Percentiles rank a stretch among this genome's conserved stretches.
Conservation (phyloP, 2,113 vertebrate genomes). For the Hippocampus abdominalis region DNA sequence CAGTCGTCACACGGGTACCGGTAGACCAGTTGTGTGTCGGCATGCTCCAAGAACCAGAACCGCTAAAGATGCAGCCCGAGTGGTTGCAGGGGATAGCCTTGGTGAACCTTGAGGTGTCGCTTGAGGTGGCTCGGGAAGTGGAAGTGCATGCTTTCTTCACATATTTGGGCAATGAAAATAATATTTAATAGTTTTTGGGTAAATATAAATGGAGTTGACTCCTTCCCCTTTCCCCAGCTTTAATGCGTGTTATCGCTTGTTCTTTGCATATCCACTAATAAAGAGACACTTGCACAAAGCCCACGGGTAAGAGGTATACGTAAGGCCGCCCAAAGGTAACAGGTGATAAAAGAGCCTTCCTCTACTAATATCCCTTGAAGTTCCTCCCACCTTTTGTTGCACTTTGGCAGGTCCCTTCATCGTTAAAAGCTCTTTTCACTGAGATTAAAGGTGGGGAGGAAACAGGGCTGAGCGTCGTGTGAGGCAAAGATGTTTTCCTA, state of each 20-base stretch:
- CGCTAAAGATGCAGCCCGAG: slow-evolving; percentile 77
- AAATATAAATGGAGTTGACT: not conserved
- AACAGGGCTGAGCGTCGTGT: slow-evolving; percentile 66
- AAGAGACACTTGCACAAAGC: slow-evolving; percentile 27
- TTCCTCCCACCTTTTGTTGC: slow-evolving; percentile 74
- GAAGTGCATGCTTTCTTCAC: too few species aligned
- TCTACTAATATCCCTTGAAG: slow-evolving; percentile 58
- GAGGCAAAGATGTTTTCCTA: slow-evolving; percentile 77
- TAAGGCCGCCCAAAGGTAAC: slow-evolving; percentile 57
- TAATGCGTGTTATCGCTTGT: slow-evolving; percentile 36
- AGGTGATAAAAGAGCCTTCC: slow-evolving; percentile 74
- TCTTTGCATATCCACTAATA: slow-evolving; percentile 31
- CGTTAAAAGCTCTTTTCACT: slow-evolving; percentile 71
- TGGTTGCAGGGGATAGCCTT: slow-evolving; percentile 83
- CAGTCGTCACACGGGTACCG: slow-evolving; percentile 81
- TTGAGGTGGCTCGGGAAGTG: too few species aligned
- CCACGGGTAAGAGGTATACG: slow-evolving; percentile 21
- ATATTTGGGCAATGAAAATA: not conserved
- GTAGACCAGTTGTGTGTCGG: slow-evolving; percentile 66
- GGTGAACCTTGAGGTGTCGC: slow-evolving; percentile 63
- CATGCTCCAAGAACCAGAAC: slow-evolving; percentile 80
- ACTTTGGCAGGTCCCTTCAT: slow-evolving; percentile 56
- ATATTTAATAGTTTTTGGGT: not conserved
- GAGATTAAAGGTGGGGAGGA: slow-evolving; percentile 72
- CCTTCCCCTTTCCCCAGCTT: not conserved